Conservation (phyloP, 1,140 invertebrate species). For the Aporrectodea caliginosa region DNA sequence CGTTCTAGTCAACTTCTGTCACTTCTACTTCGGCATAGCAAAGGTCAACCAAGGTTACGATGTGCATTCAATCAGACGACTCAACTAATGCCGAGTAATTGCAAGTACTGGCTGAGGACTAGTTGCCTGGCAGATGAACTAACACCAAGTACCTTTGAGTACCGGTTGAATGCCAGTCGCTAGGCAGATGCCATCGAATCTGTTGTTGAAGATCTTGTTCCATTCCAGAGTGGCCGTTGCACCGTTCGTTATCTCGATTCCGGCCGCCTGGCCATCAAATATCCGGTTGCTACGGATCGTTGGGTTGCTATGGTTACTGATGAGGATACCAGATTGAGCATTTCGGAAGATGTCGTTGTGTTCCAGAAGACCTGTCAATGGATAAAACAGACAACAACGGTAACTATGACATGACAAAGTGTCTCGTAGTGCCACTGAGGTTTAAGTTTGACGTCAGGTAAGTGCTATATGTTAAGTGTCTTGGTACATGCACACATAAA, state of each 20-base stretch:
- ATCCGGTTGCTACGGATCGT: slow-evolving; percentile 88
- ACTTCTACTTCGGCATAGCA: too few relatives aligned
- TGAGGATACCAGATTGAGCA: slow-evolving; percentile 94
- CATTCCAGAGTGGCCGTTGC: slow-evolving; percentile 88
- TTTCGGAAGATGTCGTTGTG: slow-evolving; percentile 96
- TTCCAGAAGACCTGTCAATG: slow-evolving; percentile 67
- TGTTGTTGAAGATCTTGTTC: slow-evolving; percentile 98
- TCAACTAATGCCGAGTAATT: too few relatives aligned
- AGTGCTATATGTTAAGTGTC: too few relatives aligned
- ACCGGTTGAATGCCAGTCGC: slow-evolving; percentile 97
- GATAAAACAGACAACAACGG: neutral
- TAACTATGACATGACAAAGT: too few relatives aligned
- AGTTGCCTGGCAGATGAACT: too few relatives aligned
- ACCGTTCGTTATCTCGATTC: slow-evolving; percentile 97
- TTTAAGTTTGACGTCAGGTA: too few relatives aligned
- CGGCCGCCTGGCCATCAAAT: slow-evolving; percentile 93
- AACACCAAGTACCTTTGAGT: slow-evolving; percentile 74
- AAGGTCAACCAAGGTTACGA: too few relatives aligned
- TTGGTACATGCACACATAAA: too few relatives aligned
- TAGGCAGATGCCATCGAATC: slow-evolving; percentile 93
- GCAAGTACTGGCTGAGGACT: too few relatives aligned
- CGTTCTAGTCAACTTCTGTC: too few relatives aligned
- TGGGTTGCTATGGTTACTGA: slow-evolving; percentile 95
- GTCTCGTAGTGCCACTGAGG: too few relatives aligned
- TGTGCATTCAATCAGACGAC: too few relatives aligned